Base-by-base conservation (phyloP, 2,113 vertebrate genomes). In the Todiramphus chloris region DNA sequence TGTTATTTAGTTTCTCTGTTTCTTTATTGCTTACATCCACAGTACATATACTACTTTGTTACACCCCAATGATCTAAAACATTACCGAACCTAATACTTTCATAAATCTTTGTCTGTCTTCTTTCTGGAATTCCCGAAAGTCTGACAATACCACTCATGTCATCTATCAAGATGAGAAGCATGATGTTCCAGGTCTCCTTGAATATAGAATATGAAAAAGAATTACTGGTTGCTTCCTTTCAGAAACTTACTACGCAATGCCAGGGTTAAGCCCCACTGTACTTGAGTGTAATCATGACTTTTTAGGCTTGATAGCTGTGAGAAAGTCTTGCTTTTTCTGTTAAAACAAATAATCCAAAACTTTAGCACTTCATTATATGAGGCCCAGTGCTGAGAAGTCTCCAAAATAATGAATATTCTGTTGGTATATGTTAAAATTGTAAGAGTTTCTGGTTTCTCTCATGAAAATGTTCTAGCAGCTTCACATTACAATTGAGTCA, bases 1-100 rank as follows among this genome's bases (percentile, higher is more conserved):
- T 87, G 30, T 68, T 70, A 16, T 9, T 58, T 97, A 92, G 75
- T 89, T 92, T 91, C 23, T 83, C 67, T 64, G 15, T 79, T 90
- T 89, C 75, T 39, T 89, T 62, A 37, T 78, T 76, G 17, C 25
- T 76, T 31, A 0, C 3, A 2, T 21, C 24, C 43, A 10, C 3
- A 1, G 9, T 46, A 2, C 30, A 8, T 39, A 21, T 7, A 2
- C 17, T 37, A 60, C 2, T 13, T 75, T 67, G 64, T 3, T 43
- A 15, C 7, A 16, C 33, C 35, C 20, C 8, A 9, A 17, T 80
- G 39, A 33, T 5, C 27, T 56, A 15, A 33, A 81, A 28, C 7
- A 59, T 24, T 62, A 39, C 33, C 70, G 20, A 43, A 63, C 16
- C 30, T 18, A 31, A 11, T 48, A 27, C 6, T 51, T 79, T 8